These are phyloP conservation scores for Apamea sordens DNA, from an alignment of 2,888 invertebrate genomes.

Conservation along the genomic window DNA sequence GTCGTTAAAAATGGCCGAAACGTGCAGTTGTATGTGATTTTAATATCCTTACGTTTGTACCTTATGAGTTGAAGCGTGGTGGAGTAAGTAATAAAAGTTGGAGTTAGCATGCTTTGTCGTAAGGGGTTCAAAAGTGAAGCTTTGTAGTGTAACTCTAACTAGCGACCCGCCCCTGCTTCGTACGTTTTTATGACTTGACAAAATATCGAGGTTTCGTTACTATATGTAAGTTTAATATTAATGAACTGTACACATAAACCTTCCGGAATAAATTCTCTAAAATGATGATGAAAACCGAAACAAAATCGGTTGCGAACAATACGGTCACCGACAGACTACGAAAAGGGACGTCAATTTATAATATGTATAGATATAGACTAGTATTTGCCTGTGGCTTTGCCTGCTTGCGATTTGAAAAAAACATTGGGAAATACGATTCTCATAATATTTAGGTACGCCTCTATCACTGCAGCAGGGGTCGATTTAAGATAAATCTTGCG, in stretches of 20 bases:
- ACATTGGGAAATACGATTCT: not conserved
- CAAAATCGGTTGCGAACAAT: not conserved
- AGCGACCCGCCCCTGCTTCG: not conserved
- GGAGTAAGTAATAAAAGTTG: conserved; percentile 37
- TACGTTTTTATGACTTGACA: not conserved
- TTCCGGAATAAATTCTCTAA: not conserved
- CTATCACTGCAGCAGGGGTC: not conserved
- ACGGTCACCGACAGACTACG: not conserved
- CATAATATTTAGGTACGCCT: not conserved
- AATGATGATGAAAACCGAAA: not conserved
- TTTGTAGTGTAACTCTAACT: not conserved
- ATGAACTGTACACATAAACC: not conserved
- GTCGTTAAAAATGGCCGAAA: conserved; percentile 44
- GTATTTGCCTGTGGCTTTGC: not conserved
- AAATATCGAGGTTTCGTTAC: not conserved
- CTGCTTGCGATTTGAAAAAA: not conserved
- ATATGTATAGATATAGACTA: not conserved
- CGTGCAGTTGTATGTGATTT: conserved; percentile 46
- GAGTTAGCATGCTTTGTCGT: conserved; percentile 24
- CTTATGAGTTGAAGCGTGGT: conserved; percentile 10
- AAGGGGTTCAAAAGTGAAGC: not conserved
- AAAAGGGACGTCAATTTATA: not conserved
- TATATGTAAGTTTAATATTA: not conserved
- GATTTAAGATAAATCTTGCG: too few species aligned
- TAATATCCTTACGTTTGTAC: conserved; percentile 16